Base-by-base conservation (phyloP, 2,797 vertebrate genomes). In the Lophotriccus pileatus region DNA sequence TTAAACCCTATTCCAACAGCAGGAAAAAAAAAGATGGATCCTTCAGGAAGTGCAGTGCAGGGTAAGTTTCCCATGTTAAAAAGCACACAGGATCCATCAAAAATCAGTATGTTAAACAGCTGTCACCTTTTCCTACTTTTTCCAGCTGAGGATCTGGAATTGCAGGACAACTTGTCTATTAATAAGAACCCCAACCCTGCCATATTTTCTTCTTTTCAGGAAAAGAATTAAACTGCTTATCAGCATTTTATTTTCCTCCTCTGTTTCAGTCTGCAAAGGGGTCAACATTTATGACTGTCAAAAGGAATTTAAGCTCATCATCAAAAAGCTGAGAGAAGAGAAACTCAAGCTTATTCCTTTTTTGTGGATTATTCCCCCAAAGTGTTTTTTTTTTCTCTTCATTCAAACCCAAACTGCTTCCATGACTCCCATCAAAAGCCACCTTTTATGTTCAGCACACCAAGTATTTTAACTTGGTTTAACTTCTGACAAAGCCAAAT, bases 61-160 rank as follows among this genome's bases (percentile, higher is more conserved):
- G 19, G 0, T 6, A 10, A 44, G 9, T 25, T 36, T 25, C 9
- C 56, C 43, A 41, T 3, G 36, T 17, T 55, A 58, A 69, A 63
- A 66, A 23, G 6, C 46, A 47, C 58, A 68, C 32, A 70, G 30
- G 8, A 69, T 23, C 25, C 55, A 23, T 27, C 32, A 77, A 63
- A 67, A 80, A 9, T 3, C 30, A 60, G 24, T 0, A 0, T 12
- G 36, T 50, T 5, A n/a, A 0, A 43, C 15, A 41, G 9, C 1
- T 75, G 32, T 27, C 47, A 68, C 32, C 18, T 32, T 22, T 27
- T 34, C 47, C 25, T 47, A 1, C 34, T 22, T 69, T 34, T 66
- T 52, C 76, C 76, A 73, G 36, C 0, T 58, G 46, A 68, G 18
- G 62, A 64, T 36, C n/a, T 22, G 34, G 24, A 41, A 32, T 4